Base-by-base conservation (phyloP, 2,797 vertebrate genomes). In the Channa striata region DNA sequence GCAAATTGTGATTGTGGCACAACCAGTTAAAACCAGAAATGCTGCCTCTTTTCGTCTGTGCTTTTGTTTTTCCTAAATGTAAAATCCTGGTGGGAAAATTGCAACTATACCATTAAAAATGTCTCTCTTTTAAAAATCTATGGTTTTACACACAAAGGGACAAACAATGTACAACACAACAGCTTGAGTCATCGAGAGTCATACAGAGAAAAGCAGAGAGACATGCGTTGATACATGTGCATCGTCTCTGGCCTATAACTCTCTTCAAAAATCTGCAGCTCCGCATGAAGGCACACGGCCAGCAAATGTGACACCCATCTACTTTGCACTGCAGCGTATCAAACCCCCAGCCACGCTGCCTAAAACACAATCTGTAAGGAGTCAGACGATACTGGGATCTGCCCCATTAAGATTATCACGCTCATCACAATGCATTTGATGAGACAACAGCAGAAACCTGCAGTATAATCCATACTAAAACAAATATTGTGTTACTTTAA, bases 271-370 rank as follows among this genome's bases (percentile, higher is more conserved):
- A 56, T 42, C 59, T 21, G 48, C 67, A 66, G 63, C 73, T 54
- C 48, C 16, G 53, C 34, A 33, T 1, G 39, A 51, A 56, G 46
- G 67, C 83, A 85, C 78, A 83, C 54, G 81, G 78, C 47, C 0
- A 59, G 66, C 59, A 63, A 83, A 89, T 65, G 74, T 89, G 84
- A 87, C 71, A 40, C 61, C 46, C 1, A 4, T 9, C 52, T 13
- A 23, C 49, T 58, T 52, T n/a, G 54, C 43, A n/a, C 40, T 50
- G 59, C 30, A 39, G 1, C 25, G 43, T 40, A 19, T 42, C 17
- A 4, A 16, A 1, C 19, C 9, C 20, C 44, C 11, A 46, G 37
- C n/a, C 9, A 0, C 6, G 30, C 34, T 12, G 61, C 47, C 52
- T 52, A 36, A 68, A 63, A 53, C 8, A 8, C 23, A 66, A 47